phyloP scores from a whole-genome alignment of 1,140 invertebrate species.

The Magallana ariakensis region DNA sequence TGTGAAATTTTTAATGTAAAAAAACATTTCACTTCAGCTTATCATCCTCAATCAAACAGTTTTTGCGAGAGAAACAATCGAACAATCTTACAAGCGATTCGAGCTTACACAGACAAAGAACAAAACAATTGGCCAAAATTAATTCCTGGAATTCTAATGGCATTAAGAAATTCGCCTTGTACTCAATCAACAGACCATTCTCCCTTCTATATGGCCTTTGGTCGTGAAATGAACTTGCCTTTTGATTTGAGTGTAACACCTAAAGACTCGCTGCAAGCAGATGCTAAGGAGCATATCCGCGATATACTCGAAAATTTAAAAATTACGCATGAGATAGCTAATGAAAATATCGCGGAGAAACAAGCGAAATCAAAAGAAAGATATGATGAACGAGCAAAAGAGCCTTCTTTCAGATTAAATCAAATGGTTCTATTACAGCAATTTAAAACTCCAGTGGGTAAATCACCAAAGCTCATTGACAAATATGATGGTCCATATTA shows the following conservation, averaged over 20 bases:
- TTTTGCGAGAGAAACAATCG: constrained; percentile 42
- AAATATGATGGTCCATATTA: constrained; percentile 43
- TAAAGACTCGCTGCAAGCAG: constrained; percentile 38
- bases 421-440: constrained; percentile 30
- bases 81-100: constrained; percentile 36
- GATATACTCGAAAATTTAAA: constrained; percentile 47
- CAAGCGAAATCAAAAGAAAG: constrained; percentile 35
- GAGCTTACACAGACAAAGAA: constrained; percentile 47
- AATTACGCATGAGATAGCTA: constrained; percentile 48
- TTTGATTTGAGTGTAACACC: constrained; percentile 48
- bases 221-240: constrained; percentile 53
- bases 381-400: constrained; percentile 30
- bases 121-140: constrained; percentile 51
- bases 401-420: constrained; percentile 21
- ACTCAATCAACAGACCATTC: constrained; percentile 54
- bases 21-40: constrained; percentile 50
- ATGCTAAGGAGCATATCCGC: constrained; percentile 43
- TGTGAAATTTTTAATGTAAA: constrained; percentile 58
- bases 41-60: constrained; percentile 50
- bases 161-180: constrained; percentile 51
- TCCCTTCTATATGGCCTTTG: constrained; percentile 51
- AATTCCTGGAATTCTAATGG: constrained; percentile 55
- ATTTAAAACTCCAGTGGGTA: constrained; percentile 8
- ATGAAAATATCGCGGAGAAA: constrained; percentile 24
- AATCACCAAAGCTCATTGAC: constrained; percentile 37